Conservation (phyloP, 2,888 invertebrate species). For the Tanypteryx hageni region DNA sequence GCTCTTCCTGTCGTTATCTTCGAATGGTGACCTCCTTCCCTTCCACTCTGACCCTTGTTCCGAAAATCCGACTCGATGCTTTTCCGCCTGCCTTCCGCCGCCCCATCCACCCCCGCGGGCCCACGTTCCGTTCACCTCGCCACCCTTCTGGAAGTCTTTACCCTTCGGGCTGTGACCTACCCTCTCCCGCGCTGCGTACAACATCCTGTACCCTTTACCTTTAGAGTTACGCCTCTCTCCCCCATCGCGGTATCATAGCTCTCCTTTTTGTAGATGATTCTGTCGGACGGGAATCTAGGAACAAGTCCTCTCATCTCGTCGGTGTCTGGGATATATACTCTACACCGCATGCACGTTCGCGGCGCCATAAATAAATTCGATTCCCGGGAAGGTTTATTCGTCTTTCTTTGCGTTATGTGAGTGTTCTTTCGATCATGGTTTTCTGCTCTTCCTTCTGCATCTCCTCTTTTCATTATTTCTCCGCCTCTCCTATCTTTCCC, state of each 20-base stretch:
- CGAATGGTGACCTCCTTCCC: not conserved
- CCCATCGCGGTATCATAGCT: too few species aligned
- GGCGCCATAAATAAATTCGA: slow-evolving; percentile 24
- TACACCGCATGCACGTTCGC: too few species aligned
- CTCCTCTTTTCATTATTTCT: too few species aligned
- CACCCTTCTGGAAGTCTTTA: not conserved
- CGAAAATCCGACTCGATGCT: not conserved
- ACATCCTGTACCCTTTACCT: too few species aligned
- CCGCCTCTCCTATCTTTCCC: too few species aligned
- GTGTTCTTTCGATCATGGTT: not conserved
- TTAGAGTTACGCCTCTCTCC: too few species aligned
- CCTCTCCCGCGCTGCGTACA: not conserved
- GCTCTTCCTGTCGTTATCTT: not conserved
- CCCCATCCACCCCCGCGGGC: too few species aligned
- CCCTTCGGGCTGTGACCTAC: not conserved
- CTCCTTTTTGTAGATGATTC: not conserved
- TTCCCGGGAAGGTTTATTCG: not conserved
- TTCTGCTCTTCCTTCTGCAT: not conserved
- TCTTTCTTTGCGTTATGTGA: not conserved
- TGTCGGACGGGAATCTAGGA: not conserved
- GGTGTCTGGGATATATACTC: not conserved
- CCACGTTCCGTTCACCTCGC: too few species aligned
- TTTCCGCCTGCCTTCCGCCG: too few species aligned
- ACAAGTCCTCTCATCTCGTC: not conserved
- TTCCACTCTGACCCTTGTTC: not conserved